Percentiles rank a stretch among this genome's conserved stretches.
Conservation (phyloP, 2,113 vertebrate species). For the Oophaga pumilio region DNA sequence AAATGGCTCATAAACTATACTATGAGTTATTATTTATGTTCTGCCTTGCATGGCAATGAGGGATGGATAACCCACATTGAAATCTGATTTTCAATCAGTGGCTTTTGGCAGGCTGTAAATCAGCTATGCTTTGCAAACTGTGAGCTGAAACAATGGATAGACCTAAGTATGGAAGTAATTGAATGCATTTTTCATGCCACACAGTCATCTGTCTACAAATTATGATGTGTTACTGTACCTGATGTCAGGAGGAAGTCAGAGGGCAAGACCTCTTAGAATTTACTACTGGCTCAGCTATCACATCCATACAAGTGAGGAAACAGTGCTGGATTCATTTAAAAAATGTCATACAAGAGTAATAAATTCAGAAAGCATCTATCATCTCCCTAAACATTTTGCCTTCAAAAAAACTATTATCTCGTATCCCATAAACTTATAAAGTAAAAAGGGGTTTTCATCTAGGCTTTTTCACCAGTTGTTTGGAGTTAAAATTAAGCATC, state of each 20-base stretch:
- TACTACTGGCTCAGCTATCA: neutral
- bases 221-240: conserved; percentile 50
- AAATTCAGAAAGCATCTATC: neutral
- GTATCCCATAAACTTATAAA: too few relatives aligned
- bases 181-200: conserved; percentile 52
- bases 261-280: conserved; percentile 34
- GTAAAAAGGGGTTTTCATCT: too few relatives aligned
- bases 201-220: conserved; percentile 54
- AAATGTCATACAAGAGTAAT: neutral
- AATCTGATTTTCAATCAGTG: conserved; percentile 48
- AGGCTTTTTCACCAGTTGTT: too few relatives aligned
- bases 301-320: neutral
- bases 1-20: conserved; percentile 30
- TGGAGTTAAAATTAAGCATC: too few relatives aligned
- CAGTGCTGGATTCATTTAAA: neutral
- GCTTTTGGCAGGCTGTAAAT: conserved; percentile 52
- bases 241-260: conserved; percentile 39
- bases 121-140: conserved; percentile 51
- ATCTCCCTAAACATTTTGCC: too few relatives aligned
- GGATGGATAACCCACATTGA: conserved; percentile 16
- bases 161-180: conserved; percentile 44
- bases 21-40: conserved; percentile 31
- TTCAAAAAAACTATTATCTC: too few relatives aligned
- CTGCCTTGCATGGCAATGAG: conserved; percentile 22
- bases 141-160: conserved; percentile 45